These are phyloP conservation scores for Sceloporus undulatus DNA, from an alignment of 2,113 vertebrate genomes.

Conservation along the genomic window DNA sequence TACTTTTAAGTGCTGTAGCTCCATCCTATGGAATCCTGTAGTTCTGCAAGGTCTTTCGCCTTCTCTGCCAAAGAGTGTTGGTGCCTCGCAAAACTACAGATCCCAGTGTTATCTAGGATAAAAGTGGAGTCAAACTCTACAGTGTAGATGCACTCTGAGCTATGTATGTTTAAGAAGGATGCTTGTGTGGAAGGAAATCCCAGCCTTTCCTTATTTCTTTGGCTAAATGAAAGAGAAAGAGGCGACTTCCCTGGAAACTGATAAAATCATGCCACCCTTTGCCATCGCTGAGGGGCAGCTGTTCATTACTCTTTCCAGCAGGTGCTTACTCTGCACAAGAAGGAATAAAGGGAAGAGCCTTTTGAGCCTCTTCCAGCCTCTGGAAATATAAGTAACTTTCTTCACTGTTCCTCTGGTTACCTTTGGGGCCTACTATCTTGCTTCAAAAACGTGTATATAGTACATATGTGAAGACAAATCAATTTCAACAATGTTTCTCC, in stretches of 20 bases:
- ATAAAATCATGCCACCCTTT: accelerated
- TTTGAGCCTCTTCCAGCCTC: background rate
- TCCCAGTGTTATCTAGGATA: too few relatives aligned
- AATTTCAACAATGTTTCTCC: background rate
- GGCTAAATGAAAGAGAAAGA: background rate
- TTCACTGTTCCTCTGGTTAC: background rate
- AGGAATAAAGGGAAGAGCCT: background rate
- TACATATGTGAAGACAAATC: background rate
- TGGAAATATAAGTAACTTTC: background rate
- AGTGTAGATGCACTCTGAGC: too few relatives aligned
- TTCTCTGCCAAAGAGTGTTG: too few relatives aligned
- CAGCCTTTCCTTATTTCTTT: background rate
- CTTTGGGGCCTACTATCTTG: background rate
- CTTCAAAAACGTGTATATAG: background rate
- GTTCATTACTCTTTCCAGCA: background rate
- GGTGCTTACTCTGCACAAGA: accelerated
- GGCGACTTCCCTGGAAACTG: accelerated
- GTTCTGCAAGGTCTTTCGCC: too few relatives aligned
- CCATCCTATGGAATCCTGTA: too few relatives aligned
- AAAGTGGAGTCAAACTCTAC: too few relatives aligned
- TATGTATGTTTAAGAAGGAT: background rate
- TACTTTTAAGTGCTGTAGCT: too few relatives aligned
- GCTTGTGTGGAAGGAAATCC: background rate
- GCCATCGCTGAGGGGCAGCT: background rate
- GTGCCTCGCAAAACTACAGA: too few relatives aligned